Percentiles rank a stretch among this genome's conserved stretches.
Evolutionary conservation across 2,113 vertebrate genomes (phyloP).

Genomic region (Rissa tridactyla): DNA sequence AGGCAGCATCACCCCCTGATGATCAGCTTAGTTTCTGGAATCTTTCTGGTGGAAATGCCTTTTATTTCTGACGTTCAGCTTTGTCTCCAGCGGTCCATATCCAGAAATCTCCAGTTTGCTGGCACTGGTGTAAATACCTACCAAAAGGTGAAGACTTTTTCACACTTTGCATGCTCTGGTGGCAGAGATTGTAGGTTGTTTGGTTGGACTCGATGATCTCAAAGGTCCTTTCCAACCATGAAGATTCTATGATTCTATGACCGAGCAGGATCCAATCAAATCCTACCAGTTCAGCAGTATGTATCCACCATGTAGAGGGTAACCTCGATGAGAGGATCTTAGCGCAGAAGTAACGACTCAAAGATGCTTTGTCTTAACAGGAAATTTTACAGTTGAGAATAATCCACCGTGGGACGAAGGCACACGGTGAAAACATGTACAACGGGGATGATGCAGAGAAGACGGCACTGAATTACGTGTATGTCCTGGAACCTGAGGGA

Average conservation of each 20-base stretch:
- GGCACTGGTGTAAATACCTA: not conserved
- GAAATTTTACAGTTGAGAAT: not conserved
- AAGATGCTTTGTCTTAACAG: not conserved
- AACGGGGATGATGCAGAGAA: not conserved
- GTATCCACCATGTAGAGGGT: not conserved
- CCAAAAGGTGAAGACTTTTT: not conserved
- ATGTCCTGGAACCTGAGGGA: not conserved
- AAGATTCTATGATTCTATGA: too few relatives aligned
- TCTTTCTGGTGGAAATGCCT: not conserved
- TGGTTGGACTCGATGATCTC: too few relatives aligned
- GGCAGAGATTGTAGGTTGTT: too few relatives aligned
- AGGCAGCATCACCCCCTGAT: constrained; percentile 15
- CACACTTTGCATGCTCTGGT: too few relatives aligned
- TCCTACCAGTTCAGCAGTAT: not conserved
- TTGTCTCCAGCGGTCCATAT: not conserved
- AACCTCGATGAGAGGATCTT: not conserved
- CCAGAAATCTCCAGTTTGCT: not conserved
- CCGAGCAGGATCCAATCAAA: not conserved
- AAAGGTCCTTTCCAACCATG: too few relatives aligned
- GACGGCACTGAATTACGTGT: not conserved
- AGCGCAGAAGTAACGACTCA: not conserved
- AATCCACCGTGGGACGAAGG: not conserved
- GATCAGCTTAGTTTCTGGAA: not conserved
- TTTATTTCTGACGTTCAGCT: not conserved
- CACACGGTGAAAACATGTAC: not conserved